Evolutionary conservation across 2,888 invertebrate genomes (phyloP).

Genomic region (Nephrotoma appendiculata): DNA sequence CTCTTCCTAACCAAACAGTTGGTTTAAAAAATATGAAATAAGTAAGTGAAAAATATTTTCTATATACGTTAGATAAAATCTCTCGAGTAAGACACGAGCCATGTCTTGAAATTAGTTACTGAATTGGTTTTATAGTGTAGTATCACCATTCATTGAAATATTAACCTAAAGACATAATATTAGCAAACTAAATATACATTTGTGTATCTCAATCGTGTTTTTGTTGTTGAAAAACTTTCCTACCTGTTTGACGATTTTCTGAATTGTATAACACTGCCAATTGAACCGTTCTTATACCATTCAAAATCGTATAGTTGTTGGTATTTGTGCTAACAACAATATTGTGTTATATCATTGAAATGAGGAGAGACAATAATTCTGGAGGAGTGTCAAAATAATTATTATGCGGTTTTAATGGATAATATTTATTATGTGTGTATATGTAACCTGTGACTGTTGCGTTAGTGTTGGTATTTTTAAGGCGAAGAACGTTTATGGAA

Average conservation of each 20-base stretch:
- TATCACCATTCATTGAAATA: neutral
- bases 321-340: neutral
- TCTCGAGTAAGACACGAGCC: no score
- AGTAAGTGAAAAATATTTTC: neutral
- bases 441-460: neutral
- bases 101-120: neutral
- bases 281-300: neutral
- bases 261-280: neutral
- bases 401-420: neutral
- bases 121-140: neutral
- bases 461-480: neutral
- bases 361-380: neutral
- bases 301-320: neutral
- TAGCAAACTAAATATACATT: no score
- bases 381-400: neutral
- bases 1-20: neutral
- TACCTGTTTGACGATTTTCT: neutral
- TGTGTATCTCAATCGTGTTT: neutral
- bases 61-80: neutral
- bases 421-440: no score
- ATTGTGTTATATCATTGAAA: neutral
- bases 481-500: neutral
- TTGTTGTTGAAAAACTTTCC: neutral
- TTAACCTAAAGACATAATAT: neutral
- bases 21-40: neutral